Evolutionary conservation across 2,797 vertebrate species (phyloP).

Genomic region (Girardinus metallicus): DNA sequence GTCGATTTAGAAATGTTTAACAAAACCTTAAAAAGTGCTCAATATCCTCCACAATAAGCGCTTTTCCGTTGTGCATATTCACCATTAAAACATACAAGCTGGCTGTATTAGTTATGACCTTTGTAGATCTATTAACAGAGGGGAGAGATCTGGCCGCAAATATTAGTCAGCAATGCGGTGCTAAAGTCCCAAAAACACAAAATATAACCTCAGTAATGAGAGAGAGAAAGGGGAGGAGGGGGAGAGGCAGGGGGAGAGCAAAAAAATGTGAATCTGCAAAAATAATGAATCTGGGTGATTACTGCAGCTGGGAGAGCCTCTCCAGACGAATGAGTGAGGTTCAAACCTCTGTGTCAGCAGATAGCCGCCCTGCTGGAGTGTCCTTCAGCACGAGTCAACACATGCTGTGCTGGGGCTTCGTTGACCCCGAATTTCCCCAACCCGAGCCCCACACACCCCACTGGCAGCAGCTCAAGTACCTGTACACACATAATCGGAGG

Average conservation of each 20-base stretch:
- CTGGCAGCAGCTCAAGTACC: neutral
- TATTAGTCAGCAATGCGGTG: slow-evolving; percentile 42
- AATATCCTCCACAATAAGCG: neutral
- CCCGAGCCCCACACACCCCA: neutral
- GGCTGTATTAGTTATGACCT: slow-evolving; percentile 55
- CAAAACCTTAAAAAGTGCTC: neutral
- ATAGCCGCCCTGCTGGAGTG: slow-evolving; percentile 46
- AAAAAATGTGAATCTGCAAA: neutral
- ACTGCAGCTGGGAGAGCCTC: slow-evolving; percentile 28
- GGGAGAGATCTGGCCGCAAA: slow-evolving; percentile 12
- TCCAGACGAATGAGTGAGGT: slow-evolving; percentile 39
- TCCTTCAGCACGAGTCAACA: slow-evolving; percentile 51
- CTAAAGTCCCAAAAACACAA: slow-evolving; percentile 34
- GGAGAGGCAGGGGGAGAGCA: no score
- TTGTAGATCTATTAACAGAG: slow-evolving; percentile 55
- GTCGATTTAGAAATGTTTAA: neutral
- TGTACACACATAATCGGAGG: neutral
- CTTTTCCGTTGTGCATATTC: neutral
- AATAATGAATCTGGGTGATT: slow-evolving; percentile 35
- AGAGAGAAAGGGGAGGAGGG: no score
- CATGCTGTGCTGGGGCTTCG: slow-evolving; percentile 6
- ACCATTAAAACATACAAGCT: slow-evolving; percentile 21
- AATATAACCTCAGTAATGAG: slow-evolving; percentile 31
- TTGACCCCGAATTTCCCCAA: slow-evolving; percentile 2
- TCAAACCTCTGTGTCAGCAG: slow-evolving; percentile 47